Conservation (phyloP, 2,113 vertebrate species). For the Psilopogon haemacephalus region DNA sequence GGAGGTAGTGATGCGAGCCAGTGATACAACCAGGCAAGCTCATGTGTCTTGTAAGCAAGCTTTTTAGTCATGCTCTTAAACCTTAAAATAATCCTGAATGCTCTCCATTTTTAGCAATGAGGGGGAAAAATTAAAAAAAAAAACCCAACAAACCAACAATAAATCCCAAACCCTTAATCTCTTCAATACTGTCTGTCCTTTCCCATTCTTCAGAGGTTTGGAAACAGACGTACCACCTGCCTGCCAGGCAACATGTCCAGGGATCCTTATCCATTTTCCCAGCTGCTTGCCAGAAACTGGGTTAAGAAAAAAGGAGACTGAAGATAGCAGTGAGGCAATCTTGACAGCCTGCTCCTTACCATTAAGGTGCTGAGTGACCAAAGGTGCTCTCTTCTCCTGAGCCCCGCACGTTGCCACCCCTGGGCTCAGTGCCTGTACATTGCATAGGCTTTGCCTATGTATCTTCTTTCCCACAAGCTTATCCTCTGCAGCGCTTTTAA, state of each 20-base stretch:
- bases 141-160: too few species aligned
- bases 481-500: not conserved
- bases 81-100: conserved; percentile 15
- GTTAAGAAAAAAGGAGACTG: not conserved
- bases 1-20: not conserved
- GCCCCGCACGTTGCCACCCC: not conserved
- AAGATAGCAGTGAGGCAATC: not conserved
- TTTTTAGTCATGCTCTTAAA: conserved; percentile 25
- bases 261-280: not conserved
- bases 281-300: not conserved
- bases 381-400: accelerated
- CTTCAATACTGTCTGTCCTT: not conserved
- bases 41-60: not conserved
- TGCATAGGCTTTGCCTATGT: not conserved
- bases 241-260: not conserved
- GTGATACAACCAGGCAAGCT: not conserved
- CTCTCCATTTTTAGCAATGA: conserved; percentile 21
- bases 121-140: too few species aligned
- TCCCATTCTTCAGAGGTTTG: conserved; percentile 3
- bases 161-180: not conserved
- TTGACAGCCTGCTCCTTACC: not conserved
- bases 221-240: not conserved
- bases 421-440: not conserved
- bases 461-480: conserved; percentile 1
- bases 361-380: not conserved